A percentile compares a stretch with the other conserved stretches of the same genome.
Conservation (phyloP, 2,888 invertebrate genomes). For the Phalangium opilio region DNA sequence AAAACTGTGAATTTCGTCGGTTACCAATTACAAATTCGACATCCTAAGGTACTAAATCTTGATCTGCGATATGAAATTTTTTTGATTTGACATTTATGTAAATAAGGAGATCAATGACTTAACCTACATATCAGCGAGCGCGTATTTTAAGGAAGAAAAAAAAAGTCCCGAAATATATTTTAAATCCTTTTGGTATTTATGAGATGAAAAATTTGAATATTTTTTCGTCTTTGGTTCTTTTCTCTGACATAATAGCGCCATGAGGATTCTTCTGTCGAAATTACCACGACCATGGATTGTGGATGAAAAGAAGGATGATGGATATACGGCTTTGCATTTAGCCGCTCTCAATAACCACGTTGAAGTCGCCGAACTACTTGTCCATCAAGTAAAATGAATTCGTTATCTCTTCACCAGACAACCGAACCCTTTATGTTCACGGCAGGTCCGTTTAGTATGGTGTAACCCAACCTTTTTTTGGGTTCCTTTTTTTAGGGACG, state of each 20-base stretch:
- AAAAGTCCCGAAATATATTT: too few species aligned
- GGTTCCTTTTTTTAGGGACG: conserved; percentile 76
- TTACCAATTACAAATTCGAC: too few species aligned
- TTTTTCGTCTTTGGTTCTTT: conserved; percentile 1
- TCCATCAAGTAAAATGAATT: conserved; percentile 27
- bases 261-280: conserved; percentile 84
- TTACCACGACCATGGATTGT: conserved; percentile 91
- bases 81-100: too few species aligned
- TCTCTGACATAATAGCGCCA: conserved; percentile 48
- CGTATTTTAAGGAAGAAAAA: too few species aligned
- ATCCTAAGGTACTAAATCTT: too few species aligned
- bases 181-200: neutral
- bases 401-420: neutral
- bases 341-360: conserved; percentile 94
- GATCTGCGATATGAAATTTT: too few species aligned
- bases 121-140: too few species aligned
- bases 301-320: conserved; percentile 96
- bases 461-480: neutral
- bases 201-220: conserved; percentile 1
- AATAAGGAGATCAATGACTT: too few species aligned
- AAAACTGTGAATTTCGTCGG: too few species aligned
- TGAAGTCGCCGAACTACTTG: conserved; percentile 72
- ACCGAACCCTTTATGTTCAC: too few species aligned
- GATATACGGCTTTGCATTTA: conserved; percentile 87
- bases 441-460: too few species aligned